Evolutionary conservation across 2,113 vertebrate genomes (phyloP).

Genomic region (Mirza zaza): DNA sequence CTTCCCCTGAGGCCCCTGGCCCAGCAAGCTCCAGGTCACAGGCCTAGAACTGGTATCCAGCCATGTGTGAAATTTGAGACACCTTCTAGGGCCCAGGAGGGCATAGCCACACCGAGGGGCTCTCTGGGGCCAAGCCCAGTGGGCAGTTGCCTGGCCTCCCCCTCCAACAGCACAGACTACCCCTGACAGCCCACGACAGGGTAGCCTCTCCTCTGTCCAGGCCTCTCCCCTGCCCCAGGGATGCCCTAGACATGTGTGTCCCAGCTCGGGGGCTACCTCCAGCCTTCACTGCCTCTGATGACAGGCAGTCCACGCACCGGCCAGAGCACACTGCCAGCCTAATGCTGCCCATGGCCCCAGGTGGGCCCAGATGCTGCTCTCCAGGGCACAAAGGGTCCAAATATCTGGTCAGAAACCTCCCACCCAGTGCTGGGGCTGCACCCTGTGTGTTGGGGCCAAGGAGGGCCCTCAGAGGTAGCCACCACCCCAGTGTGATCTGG

Average conservation of each 20-base stretch:
- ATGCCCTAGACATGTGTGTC: rapidly evolving
- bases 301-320: rapidly evolving
- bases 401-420: no score
- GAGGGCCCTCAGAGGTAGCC: rapidly evolving
- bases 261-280: not conserved
- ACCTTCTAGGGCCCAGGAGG: not conserved
- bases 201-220: no score
- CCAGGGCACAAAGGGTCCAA: rapidly evolving
- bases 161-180: not conserved
- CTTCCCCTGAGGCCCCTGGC: not conserved
- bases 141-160: no score
- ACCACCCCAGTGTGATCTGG: not conserved
- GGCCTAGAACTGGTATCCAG: not conserved
- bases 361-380: no score
- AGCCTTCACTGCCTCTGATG: not conserved
- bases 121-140: not conserved
- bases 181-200: rapidly evolving
- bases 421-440: rapidly evolving
- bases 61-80: not conserved
- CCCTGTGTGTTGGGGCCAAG: rapidly evolving
- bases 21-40: not conserved
- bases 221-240: rapidly evolving
- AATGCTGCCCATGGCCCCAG: not conserved
- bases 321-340: not conserved
- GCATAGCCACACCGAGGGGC: rapidly evolving